These are phyloP conservation scores for Chrysocyon brachyurus DNA, from an alignment of 2,797 vertebrate genomes.

Conservation along the genomic window DNA sequence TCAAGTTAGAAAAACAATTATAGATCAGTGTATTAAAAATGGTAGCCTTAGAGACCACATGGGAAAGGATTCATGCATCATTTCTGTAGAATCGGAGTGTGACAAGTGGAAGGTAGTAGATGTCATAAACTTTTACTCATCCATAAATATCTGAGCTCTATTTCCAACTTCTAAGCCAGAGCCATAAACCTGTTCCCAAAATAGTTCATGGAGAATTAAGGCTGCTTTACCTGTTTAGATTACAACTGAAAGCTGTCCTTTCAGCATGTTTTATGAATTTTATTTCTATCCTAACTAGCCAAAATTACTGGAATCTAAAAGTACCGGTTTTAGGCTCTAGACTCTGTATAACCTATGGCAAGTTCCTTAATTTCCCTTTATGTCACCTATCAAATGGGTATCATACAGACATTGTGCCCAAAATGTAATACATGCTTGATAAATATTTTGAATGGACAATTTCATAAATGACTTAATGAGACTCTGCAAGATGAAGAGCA, in stretches of 20 bases:
- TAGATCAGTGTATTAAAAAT: neutral
- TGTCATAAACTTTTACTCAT: neutral
- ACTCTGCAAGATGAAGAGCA: neutral
- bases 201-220: neutral
- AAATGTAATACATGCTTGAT: neutral
- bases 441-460: constrained; percentile 4
- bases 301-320: neutral
- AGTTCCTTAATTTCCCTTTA: neutral
- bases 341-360: neutral
- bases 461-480: neutral
- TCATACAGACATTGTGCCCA: neutral
- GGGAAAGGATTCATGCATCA: neutral
- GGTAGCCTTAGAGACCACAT: neutral
- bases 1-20: neutral
- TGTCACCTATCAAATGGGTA: neutral
- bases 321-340: neutral
- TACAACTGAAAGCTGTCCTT: neutral
- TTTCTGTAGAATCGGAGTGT: neutral
- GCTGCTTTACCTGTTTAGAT: neutral
- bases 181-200: neutral
- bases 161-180: neutral
- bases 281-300: neutral
- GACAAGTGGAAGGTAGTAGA: neutral
- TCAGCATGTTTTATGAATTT: neutral
- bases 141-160: neutral